Base-by-base conservation (phyloP, 2,113 vertebrate genomes). In the Perccottus glenii region DNA sequence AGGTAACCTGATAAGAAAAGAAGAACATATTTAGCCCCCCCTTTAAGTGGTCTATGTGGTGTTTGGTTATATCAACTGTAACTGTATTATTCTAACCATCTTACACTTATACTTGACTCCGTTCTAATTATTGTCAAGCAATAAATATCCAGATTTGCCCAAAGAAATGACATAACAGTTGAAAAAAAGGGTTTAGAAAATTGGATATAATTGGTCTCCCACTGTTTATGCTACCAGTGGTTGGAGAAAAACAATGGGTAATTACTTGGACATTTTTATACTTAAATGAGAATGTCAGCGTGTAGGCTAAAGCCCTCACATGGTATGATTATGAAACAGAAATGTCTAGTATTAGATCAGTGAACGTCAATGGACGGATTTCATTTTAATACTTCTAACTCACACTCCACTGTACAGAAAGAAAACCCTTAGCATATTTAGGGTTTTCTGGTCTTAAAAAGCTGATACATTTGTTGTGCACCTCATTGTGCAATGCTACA, bases 1-100 rank as follows among this genome's bases (percentile, higher is more conserved):
- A 99, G 93, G 88, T 98, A 99, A 76, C 98, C 98, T 99, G 89
- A 14, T 64, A 78, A 84, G 5, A 48, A 60, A 71, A 12, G 52
- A 43, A 79, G 2, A 19, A 45, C 14, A 64, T n/a, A 5, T 9
- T 80, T 27, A 27, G 8, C 9, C 44, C 6, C 44, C 6, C 35
- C 2, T 6, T 56, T 9, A 33, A 57, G 36, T 51, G 15, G 11
- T 52, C 14, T n/a, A 11, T 59, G 43, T 27, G 11, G 10, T 8
- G 16, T 27, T 46, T 1, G 1, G 15, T 4, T 48, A 36, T 42
- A 9, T 49, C 11, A 40, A 6, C 12, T 64, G 27, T n/a, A 49
- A 33, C 27, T 52, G 12, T 5, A 32, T 44, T 44, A 27, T 40
- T 59, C 62, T 38, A 49, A 66, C 32, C 32, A 15, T 35, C 50